phyloP scores from a whole-genome alignment of 23 tunicate species.

The Styela clava region DNA sequence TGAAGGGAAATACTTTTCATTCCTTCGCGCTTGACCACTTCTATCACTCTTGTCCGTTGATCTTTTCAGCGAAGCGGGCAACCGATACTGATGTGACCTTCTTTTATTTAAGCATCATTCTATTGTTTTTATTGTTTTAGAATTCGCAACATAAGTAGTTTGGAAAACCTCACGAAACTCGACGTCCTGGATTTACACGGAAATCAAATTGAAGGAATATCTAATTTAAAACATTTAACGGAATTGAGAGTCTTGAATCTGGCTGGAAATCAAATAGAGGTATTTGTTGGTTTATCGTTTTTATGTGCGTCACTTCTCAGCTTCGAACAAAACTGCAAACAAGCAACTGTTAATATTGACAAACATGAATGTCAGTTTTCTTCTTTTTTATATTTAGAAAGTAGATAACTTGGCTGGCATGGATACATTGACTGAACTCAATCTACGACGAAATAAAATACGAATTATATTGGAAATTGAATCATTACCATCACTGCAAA shows the following conservation, averaged over 20 bases:
- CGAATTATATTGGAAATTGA: constrained; percentile 50
- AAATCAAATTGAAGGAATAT: constrained; percentile 58
- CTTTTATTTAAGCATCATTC: no score
- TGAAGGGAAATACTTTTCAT: no score
- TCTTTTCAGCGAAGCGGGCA: no score
- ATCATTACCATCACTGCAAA: constrained; percentile 57
- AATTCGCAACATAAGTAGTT: constrained; percentile 50
- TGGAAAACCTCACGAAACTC: constrained; percentile 75
- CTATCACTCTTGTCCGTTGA: no score
- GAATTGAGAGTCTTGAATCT: constrained; percentile 86
- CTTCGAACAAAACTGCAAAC: no score
- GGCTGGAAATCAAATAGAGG: constrained; percentile 95
- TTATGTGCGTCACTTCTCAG: no score
- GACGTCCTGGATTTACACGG: constrained; percentile 97
- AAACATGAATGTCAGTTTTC: no score
- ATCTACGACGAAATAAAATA: constrained; percentile 83
- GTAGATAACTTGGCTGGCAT: constrained; percentile 72
- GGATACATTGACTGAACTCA: constrained; percentile 92
- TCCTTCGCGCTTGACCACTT: no score
- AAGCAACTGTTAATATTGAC: no score
- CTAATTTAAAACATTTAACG: constrained; percentile 67
- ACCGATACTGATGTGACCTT: no score
- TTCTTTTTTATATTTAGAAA: constrained; percentile 34
- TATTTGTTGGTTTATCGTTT: not conserved
- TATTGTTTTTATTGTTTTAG: no score